Base-by-base conservation (phyloP, 2,113 vertebrate genomes). In the Tachycineta bicolor region DNA sequence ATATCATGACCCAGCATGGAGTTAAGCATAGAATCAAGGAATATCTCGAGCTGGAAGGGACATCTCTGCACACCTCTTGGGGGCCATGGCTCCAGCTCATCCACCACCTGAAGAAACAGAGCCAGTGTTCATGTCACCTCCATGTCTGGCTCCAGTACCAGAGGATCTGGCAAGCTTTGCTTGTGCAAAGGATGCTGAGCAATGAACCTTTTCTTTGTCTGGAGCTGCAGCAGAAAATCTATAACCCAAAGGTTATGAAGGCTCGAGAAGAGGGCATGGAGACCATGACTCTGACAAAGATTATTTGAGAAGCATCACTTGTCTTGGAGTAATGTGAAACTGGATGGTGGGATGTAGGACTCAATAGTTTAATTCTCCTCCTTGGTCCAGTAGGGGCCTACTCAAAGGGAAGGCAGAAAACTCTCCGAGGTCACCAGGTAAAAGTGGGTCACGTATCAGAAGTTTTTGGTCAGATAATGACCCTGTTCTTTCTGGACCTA, bases 21-120 rank as follows among this genome's bases (percentile, higher is more conserved):
- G 44, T 53, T 15, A 68, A 33, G 6, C 22, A 43, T 0, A 52
- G 37, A 50, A 28, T 25, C 11, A 34, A 22, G 28, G 41, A 81
- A 46, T 23, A 41, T 74, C n/a, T 92, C 1, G 2, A 37, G 41
- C 14, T 70, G 26, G 50, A 78, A 78, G 12, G 14, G 7, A 62
- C 10, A 25, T 23, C 21, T 77, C 47, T 60, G 43, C 47, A 37
- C 0, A 1, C 0, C 14, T 22, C 25, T 12, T 44, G 16, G 2
- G 8, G 5, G 1, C 13, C 56, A 18, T 39, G 14, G 4, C 21
- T 84, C 12, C 56, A 10, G 24, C 7, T 69, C 13, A 49, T 67
- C 7, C 31, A 53, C 8, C 37, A 44, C 12, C 31, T 84, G 47
- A 70, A 28, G 18, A 69, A 34, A 60, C 6, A 82, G 29, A 47